Evolutionary conservation across 2,888 invertebrate genomes (phyloP).

Genomic region (Cosmorhoe ocellata): DNA sequence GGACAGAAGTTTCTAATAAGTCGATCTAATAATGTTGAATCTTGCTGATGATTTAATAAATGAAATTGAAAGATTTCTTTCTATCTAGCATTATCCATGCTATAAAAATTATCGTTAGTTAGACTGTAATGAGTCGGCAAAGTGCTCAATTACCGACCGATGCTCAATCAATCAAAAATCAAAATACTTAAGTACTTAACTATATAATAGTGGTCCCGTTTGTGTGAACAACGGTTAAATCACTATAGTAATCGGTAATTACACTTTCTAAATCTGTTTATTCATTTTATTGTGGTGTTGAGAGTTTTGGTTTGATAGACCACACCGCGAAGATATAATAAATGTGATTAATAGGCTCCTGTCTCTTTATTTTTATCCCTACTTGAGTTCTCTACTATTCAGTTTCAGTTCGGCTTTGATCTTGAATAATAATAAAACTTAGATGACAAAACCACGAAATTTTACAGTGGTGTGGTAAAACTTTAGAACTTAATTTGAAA

Average conservation of each 20-base stretch:
- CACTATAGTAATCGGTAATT: constrained; percentile 36
- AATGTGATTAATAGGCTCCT: constrained; percentile 5
- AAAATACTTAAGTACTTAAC: neutral
- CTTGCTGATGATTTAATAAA: too few relatives aligned
- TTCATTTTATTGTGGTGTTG: constrained; percentile 23
- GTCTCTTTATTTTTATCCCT: too few relatives aligned
- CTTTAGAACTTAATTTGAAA: too few relatives aligned
- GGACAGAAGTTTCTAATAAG: too few relatives aligned
- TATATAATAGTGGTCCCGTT: constrained; percentile 17
- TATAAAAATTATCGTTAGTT: neutral
- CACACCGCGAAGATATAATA: constrained; percentile 12
- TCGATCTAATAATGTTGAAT: too few relatives aligned
- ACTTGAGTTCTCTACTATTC: too few relatives aligned
- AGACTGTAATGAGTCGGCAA: constrained; percentile 21
- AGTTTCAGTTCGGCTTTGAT: too few relatives aligned
- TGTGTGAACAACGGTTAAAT: constrained; percentile 25
- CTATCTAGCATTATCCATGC: too few relatives aligned
- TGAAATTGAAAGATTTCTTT: too few relatives aligned
- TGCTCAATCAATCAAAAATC: constrained; percentile 30
- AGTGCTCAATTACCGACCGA: constrained; percentile 27
- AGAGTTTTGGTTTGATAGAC: constrained; percentile 24
- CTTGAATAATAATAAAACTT: too few relatives aligned
- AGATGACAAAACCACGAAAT: too few relatives aligned
- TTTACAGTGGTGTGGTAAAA: too few relatives aligned
- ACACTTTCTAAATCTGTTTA: constrained; percentile 44